A percentile compares a stretch with the other conserved stretches of the same genome.
Conservation (phyloP, 2,888 invertebrate species). For the Tenthredo notha region DNA sequence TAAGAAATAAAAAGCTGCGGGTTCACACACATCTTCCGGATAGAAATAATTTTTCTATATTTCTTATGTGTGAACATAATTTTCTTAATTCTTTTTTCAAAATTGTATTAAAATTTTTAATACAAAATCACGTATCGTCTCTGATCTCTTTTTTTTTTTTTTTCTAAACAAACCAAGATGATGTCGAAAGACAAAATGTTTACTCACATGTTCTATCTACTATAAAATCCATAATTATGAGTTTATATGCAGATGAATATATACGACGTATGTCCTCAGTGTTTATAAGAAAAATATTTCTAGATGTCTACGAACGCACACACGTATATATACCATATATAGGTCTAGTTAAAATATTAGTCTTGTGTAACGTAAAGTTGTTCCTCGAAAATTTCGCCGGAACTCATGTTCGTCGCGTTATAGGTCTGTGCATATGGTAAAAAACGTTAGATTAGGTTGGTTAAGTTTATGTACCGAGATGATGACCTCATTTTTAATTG, state of each 20-base stretch:
- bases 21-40: not conserved
- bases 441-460: not conserved
- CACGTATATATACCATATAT: not conserved
- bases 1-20: constrained; percentile 6
- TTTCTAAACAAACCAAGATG: not conserved
- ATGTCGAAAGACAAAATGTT: not conserved
- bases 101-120: not conserved
- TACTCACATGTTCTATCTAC: not conserved
- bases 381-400: not conserved
- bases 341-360: not conserved
- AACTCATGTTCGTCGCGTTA: not conserved
- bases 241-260: not conserved
- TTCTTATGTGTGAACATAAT: too few species aligned
- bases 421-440: not conserved
- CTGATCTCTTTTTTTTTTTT: not conserved
- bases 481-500: constrained; percentile 35
- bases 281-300: not conserved
- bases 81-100: not conserved
- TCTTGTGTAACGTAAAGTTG: not conserved
- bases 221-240: not conserved
- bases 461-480: constrained; percentile 15
- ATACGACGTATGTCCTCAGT: not conserved
- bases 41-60: not conserved
- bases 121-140: not conserved
- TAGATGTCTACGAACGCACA: not conserved